Evolutionary conservation across 2,797 vertebrate genomes (phyloP), one percentile per base, ranked within the genome.

Genomic region (Falco berigora): DNA sequence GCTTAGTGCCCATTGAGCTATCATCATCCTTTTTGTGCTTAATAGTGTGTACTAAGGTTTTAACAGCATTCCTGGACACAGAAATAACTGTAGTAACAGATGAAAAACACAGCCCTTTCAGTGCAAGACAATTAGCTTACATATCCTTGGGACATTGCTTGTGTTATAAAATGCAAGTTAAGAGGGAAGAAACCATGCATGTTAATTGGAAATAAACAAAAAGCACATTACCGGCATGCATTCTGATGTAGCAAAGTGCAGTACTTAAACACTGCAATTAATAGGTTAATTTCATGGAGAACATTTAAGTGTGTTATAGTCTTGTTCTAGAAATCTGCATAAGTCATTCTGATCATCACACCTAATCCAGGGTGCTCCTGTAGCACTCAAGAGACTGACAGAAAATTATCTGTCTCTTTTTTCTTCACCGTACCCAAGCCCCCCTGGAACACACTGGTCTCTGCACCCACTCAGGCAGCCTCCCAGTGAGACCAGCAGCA

Each of bases 1-100:
- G 91, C 93, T 96, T 94, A 96, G 62, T 71, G 90, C 42, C 71
- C 55, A 73, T 62, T 86, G 87, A 72, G 53, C 59, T 76, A 27
- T 85, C 93, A 90, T 96, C 85, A 74, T 90, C 95, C 76, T 16
- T 90, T 89, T 82, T 73, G 62, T 83, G 42, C 75, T 94, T 97
- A 97, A 96, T 90, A 90, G 80, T 94, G 85, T 98, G 97, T 97
- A 90, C 91, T 25, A 63, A 96, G 83, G 92, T 88, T 96, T 97
- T 88, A 86, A 52, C 68, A 79, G 83, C 86, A 59, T 81, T 89
- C 72, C n/a, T 94, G 76, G 68, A 71, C 72, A 79, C 25, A 14
- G 77, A 81, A 34, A 36, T 93, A 95, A 95, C 64, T 76, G 94
- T 75, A 94, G 93, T 96, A 88, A 93, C 49, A 61, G 86, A 89